These are phyloP conservation scores for Odobenus rosmarus DNA, from an alignment of 2,113 vertebrate species.

Conservation along the genomic window DNA sequence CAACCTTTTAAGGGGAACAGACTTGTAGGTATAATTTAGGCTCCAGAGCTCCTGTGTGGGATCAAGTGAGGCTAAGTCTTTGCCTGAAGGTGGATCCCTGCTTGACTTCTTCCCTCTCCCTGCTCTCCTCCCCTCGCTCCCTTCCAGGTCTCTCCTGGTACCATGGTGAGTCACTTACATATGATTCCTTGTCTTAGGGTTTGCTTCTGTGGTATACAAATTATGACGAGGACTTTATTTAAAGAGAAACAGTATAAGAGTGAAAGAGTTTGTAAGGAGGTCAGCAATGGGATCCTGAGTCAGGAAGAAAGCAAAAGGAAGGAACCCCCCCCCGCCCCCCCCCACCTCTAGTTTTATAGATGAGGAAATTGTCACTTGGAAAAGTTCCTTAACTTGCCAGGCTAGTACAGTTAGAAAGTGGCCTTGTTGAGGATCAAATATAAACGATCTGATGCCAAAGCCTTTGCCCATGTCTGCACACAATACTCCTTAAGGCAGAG, in stretches of 20 bases:
- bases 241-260: background rate
- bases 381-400: background rate
- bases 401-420: background rate
- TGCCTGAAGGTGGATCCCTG: background rate
- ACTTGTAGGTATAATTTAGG: background rate
- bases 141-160: background rate
- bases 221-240: background rate
- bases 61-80: background rate
- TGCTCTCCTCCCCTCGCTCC: accelerated
- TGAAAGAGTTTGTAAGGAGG: background rate
- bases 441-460: background rate
- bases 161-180: background rate
- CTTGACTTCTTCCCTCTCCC: background rate
- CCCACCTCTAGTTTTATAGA: background rate
- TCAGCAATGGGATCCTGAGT: background rate
- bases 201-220: background rate
- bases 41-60: background rate
- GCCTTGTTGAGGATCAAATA: background rate
- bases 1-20: background rate
- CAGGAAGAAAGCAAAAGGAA: background rate
- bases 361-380: background rate
- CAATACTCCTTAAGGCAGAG: background rate
- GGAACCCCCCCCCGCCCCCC: accelerated
- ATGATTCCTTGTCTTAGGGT: background rate
- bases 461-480: background rate